Base-by-base conservation (phyloP, 2,888 invertebrate genomes). In the Mayetiola destructor region DNA sequence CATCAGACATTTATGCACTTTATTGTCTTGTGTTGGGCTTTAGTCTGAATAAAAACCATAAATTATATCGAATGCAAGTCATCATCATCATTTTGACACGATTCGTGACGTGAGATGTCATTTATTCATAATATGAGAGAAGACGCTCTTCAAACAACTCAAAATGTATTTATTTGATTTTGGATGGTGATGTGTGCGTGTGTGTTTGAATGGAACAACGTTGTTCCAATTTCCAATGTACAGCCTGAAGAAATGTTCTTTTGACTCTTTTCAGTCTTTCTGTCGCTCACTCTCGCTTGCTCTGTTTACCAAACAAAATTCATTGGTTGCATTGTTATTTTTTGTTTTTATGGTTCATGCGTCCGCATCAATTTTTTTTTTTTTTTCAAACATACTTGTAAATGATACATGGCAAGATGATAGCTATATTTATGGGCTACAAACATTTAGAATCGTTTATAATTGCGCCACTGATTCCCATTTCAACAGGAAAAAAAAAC, bases 71-170 rank as follows among this genome's bases (percentile, higher is more conserved):
- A 48, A 55, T 59, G 59, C 59, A 58, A 58, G 58, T 59, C 59
- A 59, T 59, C 58, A 59, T 58, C 58, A 59, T 59, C 55, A 57
- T 58, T 57, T 55, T 58, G 58, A 59, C 59, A 56, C 56, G 59
- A 56, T 48, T 59, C 59, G 58, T 59, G 59, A 59, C 59, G 58
- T 59, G 58, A 56, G 56, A 58, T 56, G 58, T 59, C 59, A 58
- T 59, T 59, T 58, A 59, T 56, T 56, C 58, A 58, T 57, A 58
- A 58, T 58, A 58, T 59, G 59, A 58, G 56, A 56, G n/a, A n/a
- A n/a, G n/a, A 48, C 27, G 48, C 48, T 48, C 48, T 48, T n/a
- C 23, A 48, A 39, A 48, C 48, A 27, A 21, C 42, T 39, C 18
- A 16, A 39, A 42, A 23, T 14, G 42, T 42, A 3, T 42, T 48